Base-by-base conservation (phyloP, 2,113 vertebrate species). In the Perca fluviatilis region DNA sequence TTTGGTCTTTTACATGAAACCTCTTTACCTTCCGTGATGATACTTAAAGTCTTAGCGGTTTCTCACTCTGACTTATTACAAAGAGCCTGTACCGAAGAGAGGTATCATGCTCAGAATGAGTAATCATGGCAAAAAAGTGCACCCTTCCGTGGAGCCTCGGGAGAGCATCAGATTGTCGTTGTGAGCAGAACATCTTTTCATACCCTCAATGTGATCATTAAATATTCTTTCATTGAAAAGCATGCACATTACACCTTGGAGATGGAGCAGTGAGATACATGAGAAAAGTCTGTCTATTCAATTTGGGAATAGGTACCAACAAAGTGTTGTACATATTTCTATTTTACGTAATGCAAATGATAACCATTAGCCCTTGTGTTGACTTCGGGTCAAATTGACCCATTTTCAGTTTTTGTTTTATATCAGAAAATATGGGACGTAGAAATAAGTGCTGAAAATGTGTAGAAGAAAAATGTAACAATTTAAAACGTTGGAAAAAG, bases 101-200 rank as follows among this genome's bases (percentile, higher is more conserved):
- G 9, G 40, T 43, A 43, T 74, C 19, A 36, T 63, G 5, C 61
- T 8, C 12, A 51, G 10, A 80, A 11, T 2, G 15, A 40, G 50
- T 43, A 19, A 43, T 79, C 57, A 25, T 15, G 11, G 21, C 25
- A 54, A 49, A 40, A 58, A 27, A 51, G 50, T 56, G 13, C 14
- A 25, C 36, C 6, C 6, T 40, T 74, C 53, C 58, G 40, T 54
- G 70, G 30, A 58, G 25, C 63, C 60, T 43, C 43, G 53, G 43
- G 57, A 58, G 15, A 60, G 19, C 63, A 63, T 1, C 8, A 49
- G 23, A 58, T 25, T 6, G 33, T 49, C 14, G 2, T 1, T 30
- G 36, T 63, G 60, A 76, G 54, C 58, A 47, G 47, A 30, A 50
- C 50, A 68, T 51, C 4, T 60, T 73, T 78, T 78, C 58, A 69